Conservation (phyloP, 2,888 invertebrate species). For the Lordiphosa fenestrarum region DNA sequence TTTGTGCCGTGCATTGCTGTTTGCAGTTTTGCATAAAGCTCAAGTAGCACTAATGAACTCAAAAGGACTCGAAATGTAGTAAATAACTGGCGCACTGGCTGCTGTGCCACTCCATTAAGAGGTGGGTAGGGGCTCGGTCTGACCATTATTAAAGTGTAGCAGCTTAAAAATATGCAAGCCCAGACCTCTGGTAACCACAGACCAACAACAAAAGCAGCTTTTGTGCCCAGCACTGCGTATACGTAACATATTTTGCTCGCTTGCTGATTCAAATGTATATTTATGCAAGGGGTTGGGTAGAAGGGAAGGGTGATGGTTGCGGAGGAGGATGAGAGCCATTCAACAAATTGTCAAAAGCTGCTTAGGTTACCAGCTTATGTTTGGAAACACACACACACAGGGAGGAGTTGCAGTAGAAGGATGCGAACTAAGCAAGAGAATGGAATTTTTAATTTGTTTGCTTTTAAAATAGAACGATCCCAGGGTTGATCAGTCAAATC, state of each 20-base stretch:
- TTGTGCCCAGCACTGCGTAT: slow-evolving; percentile 48
- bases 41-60: slow-evolving; percentile 58
- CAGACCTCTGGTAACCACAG: slow-evolving; percentile 50
- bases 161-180: slow-evolving; percentile 66
- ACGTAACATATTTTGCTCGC: slow-evolving; percentile 61
- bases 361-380: slow-evolving; percentile 37
- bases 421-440: neutral
- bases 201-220: slow-evolving; percentile 31
- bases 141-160: slow-evolving; percentile 67
- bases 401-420: neutral
- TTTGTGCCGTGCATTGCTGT: slow-evolving; percentile 32
- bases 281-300: slow-evolving; percentile 51
- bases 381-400: slow-evolving; percentile 13
- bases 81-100: slow-evolving; percentile 48
- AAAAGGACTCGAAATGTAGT: slow-evolving; percentile 38
- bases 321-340: slow-evolving; percentile 29
- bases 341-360: slow-evolving; percentile 70
- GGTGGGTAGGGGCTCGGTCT: slow-evolving; percentile 20
- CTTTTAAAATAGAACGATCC: no score
- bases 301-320: neutral
- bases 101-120: slow-evolving; percentile 63
- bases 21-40: slow-evolving; percentile 7
- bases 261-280: slow-evolving; percentile 68
- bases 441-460: neutral
- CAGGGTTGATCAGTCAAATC: no score